Conservation (phyloP, 2,888 invertebrate species). For the Theretra japonica region DNA sequence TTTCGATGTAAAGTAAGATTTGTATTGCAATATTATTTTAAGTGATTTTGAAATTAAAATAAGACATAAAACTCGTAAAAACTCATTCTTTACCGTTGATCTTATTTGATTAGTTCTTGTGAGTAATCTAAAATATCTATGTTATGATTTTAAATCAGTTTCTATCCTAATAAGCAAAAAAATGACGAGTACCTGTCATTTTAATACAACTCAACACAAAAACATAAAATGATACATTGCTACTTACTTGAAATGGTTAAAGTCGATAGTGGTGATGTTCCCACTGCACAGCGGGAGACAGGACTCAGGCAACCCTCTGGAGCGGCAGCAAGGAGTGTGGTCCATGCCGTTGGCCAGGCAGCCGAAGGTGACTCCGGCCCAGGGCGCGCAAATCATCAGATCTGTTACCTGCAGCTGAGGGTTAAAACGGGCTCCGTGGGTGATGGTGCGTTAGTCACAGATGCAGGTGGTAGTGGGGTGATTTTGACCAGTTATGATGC, state of each 20-base stretch:
- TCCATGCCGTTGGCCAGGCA: slow-evolving; percentile 92
- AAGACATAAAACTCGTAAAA: neutral
- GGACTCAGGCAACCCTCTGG: slow-evolving; percentile 89
- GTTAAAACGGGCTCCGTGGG: slow-evolving; percentile 61
- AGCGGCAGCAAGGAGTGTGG: slow-evolving; percentile 91
- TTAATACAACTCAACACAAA: neutral
- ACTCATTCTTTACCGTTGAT: no score
- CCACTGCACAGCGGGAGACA: slow-evolving; percentile 92
- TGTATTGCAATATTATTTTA: no score
- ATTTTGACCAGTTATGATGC: slow-evolving; percentile 33
- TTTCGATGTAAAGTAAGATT: no score
- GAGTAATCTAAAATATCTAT: no score
- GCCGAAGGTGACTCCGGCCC: slow-evolving; percentile 92
- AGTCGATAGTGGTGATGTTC: slow-evolving; percentile 90
- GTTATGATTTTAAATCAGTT: no score
- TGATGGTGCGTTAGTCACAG: slow-evolving; percentile 76
- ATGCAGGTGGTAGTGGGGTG: slow-evolving; percentile 44
- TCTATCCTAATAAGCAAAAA: no score
- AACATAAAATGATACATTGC: neutral
- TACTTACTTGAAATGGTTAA: slow-evolving; percentile 92
- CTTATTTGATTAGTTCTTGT: no score
- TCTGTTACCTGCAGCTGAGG: slow-evolving; percentile 88
- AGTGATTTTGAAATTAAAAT: neutral
- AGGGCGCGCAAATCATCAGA: slow-evolving; percentile 95
- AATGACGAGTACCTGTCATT: no score